phyloP scores from a whole-genome alignment of 1,140 invertebrate genomes.

The Papilio xuthus region DNA sequence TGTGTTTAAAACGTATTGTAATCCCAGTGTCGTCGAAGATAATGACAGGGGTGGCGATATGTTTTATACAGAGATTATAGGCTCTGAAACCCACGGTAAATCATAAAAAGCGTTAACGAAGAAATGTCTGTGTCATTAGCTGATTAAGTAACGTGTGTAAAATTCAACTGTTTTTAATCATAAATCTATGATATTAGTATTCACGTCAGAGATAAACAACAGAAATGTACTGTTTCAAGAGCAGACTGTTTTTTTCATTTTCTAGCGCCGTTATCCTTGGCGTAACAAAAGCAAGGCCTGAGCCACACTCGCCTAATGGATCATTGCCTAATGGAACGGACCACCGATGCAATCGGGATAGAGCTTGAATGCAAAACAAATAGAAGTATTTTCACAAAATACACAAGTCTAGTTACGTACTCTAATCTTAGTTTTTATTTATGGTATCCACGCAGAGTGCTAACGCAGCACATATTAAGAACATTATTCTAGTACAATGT shows the following conservation, averaged over 20 bases:
- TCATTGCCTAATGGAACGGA: conserved; percentile 34
- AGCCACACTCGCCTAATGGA: conserved; percentile 34
- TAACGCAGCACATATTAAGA: too few relatives aligned
- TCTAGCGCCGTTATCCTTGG: conserved; percentile 18
- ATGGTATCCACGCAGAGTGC: background rate
- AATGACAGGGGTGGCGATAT: too few relatives aligned
- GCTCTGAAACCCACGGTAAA: too few relatives aligned
- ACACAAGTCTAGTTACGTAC: background rate
- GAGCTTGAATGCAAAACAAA: conserved; percentile 12
- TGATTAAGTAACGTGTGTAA: too few relatives aligned
- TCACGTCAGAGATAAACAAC: background rate
- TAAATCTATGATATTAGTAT: background rate
- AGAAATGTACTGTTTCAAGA: background rate
- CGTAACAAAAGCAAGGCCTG: conserved; percentile 17
- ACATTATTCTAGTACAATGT: too few relatives aligned
- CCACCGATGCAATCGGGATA: conserved; percentile 15
- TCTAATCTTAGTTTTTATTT: background rate
- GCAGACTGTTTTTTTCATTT: conserved; percentile 1
- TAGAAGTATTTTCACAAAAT: background rate
- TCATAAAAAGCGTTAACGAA: too few relatives aligned
- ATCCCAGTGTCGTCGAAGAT: too few relatives aligned
- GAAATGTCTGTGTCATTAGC: too few relatives aligned
- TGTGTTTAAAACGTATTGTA: too few relatives aligned
- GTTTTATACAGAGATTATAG: too few relatives aligned
- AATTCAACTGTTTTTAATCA: background rate